Base-by-base conservation (phyloP, 2,888 invertebrate species). In the Temnothorax unifasciatus region DNA sequence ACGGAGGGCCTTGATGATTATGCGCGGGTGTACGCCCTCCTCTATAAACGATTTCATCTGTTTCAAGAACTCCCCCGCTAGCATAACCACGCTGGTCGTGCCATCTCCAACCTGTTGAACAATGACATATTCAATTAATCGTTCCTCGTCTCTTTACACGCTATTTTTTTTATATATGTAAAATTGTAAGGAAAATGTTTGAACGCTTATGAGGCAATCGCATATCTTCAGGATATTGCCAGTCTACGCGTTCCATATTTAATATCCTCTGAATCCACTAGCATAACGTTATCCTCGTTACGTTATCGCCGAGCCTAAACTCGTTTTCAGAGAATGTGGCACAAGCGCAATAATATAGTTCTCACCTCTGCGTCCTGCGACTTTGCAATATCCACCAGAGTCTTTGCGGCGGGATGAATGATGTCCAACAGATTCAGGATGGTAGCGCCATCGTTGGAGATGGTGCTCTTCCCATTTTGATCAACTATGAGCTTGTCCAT, bases 401-500 rank as follows among this genome's bases (percentile, higher is more conserved):
- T 99, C 95, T 98, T 99, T 0, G 99, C 99, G 34, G 99, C 99
- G 0, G 99, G 99, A 95, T 99, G 99, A 34, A 99, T 97, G 92
- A 99, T 98, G 93, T 99, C 99, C 91, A 99, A 94, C n/a, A 99
- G 96, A 95, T 99, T 99, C 96, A 99, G 97, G 87, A 99, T 99
- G 0, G 99, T 99, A 8, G 99, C 99, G 18, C 99, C 99, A 95
- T 99, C 99, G 94, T 99, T 99, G 1, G 99, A 99, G 91, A 99
- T 99, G 3, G 99, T 99, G 0, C 99, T 98, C 94, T 98, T 98
- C 83, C 99, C 99, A 89, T 96, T 96, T 86, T 96, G 96, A 93
- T 98, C 98, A 0, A 99, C 99, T 85, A 99, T 99, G 75, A 99
- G 96, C 95, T 99, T 99, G 95, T 99, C 99, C 99, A 99, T 99